Conservation (phyloP, 1,140 invertebrate genomes). For the Callitettix versicolor region DNA sequence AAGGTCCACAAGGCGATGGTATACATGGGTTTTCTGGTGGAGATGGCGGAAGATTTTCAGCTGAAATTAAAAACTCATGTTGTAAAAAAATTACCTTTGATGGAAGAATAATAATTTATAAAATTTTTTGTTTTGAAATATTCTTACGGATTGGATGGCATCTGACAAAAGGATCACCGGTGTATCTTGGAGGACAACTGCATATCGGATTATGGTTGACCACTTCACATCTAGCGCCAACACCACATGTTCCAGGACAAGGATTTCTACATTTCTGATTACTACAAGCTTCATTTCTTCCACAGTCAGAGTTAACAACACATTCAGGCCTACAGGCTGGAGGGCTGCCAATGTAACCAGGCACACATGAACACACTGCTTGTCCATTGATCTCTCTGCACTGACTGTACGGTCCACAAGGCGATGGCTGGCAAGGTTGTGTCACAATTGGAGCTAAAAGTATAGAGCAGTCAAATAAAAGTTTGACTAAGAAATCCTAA, state of each 20-base stretch:
- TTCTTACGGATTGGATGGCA: slow-evolving; percentile 41
- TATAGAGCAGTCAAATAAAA: slow-evolving; percentile 7
- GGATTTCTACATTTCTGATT: slow-evolving; percentile 59
- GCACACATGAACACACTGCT: slow-evolving; percentile 55
- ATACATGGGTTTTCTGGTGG: slow-evolving; percentile 42
- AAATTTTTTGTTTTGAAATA: not conserved
- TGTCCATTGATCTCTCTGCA: slow-evolving; percentile 50
- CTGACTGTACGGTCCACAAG: slow-evolving; percentile 43
- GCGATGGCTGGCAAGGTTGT: slow-evolving; percentile 39
- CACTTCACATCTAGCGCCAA: slow-evolving; percentile 50
- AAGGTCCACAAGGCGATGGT: slow-evolving; percentile 50
- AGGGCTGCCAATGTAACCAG: slow-evolving; percentile 51
- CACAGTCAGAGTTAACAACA: slow-evolving; percentile 59
- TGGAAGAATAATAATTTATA: not conserved
- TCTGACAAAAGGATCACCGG: slow-evolving; percentile 57
- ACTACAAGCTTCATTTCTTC: slow-evolving; percentile 51
- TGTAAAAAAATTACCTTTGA: slow-evolving; percentile 30
- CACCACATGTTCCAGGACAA: slow-evolving; percentile 56
- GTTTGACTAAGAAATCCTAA: no score
- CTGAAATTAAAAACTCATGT: slow-evolving; percentile 24
- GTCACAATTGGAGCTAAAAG: slow-evolving; percentile 14
- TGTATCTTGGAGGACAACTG: slow-evolving; percentile 51
- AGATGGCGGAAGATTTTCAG: slow-evolving; percentile 17
- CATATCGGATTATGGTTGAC: slow-evolving; percentile 57
- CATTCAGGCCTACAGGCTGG: slow-evolving; percentile 65